Base-by-base conservation (phyloP, 1,140 invertebrate genomes). In the Drosophila bifasciata region DNA sequence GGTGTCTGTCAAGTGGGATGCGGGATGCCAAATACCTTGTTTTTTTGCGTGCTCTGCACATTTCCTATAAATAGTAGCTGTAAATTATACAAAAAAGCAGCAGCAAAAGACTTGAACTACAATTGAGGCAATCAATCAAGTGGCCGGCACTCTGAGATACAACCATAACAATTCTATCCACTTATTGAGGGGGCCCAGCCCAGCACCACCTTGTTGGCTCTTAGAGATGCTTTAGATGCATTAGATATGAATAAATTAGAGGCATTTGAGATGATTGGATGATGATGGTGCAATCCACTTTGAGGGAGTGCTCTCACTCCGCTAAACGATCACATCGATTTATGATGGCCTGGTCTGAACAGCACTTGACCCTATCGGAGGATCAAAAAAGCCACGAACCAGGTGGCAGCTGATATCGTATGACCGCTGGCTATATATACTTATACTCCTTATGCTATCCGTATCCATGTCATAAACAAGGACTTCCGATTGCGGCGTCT, bases 401-500 rank as follows among this genome's bases (percentile, higher is more conserved):
- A 48, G 41, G 9, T 71, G 69, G 61, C 76, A 79, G 80, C 76
- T 79, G 80, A 85, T 75, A 55, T 46, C 17, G 25, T 45, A 41
- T 46, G 40, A 5, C 21, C 53, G 39, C 28, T 45, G 60, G 63
- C 59, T 40, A 13, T 5, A 11, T 19, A 21, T 21, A 21, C 19
- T 21, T 3, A 0, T 36, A 4, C 11, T 36, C 32, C 32, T 9
- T 13, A 9, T 9, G 8, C 28, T 7, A 9, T 28, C 23, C 32
- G 52, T 60, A 67, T 58, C 57, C 40, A 43, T 85, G 76, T 85
- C 79, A 85, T 85, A 84, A 84, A 79, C 66, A 76, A 63, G 58
- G 76, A 85, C 79, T 85, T 84, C 79, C 79, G 79, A 85, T 85
- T 85, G 70, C 61, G 78, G 63, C 73, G 51, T 61, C 73, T 74